phyloP scores from a whole-genome alignment of 2,888 invertebrate genomes.

The Nomada fucata region DNA sequence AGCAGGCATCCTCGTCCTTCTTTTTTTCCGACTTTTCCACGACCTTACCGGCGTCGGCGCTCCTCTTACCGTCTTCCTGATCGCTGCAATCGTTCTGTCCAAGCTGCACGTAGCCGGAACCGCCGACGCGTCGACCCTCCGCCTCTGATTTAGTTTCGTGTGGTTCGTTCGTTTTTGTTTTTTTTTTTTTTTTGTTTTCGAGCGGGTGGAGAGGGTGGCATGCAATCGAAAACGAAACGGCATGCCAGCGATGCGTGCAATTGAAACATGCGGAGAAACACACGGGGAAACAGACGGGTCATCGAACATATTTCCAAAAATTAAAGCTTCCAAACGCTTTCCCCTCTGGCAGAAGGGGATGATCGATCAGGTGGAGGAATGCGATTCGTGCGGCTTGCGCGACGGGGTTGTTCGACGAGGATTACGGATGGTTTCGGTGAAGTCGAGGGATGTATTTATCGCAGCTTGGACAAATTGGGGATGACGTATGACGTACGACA shows the following conservation, averaged over 20 bases:
- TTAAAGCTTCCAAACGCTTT: neutral
- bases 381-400: too few relatives aligned
- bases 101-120: slow-evolving; percentile 73
- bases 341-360: slow-evolving; percentile 17
- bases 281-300: slow-evolving; percentile 27
- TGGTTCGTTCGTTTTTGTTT: neutral
- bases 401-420: too few relatives aligned
- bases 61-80: slow-evolving; percentile 81
- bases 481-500: too few relatives aligned
- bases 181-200: neutral
- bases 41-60: slow-evolving; percentile 65
- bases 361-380: neutral
- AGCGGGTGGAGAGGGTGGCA: slow-evolving; percentile 51
- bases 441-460: too few relatives aligned
- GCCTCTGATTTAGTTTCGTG: slow-evolving; percentile 63
- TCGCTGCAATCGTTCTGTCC: slow-evolving; percentile 61
- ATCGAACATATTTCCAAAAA: slow-evolving; percentile 19
- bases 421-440: too few relatives aligned
- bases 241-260: slow-evolving; percentile 57
- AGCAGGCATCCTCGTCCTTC: slow-evolving; percentile 74
- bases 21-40: slow-evolving; percentile 58
- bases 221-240: slow-evolving; percentile 65
- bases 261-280: slow-evolving; percentile 63
- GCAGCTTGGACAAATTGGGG: too few relatives aligned
- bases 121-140: slow-evolving; percentile 67